Evolutionary conservation across 2,113 vertebrate genomes (phyloP).

Genomic region (Chionis minor): DNA sequence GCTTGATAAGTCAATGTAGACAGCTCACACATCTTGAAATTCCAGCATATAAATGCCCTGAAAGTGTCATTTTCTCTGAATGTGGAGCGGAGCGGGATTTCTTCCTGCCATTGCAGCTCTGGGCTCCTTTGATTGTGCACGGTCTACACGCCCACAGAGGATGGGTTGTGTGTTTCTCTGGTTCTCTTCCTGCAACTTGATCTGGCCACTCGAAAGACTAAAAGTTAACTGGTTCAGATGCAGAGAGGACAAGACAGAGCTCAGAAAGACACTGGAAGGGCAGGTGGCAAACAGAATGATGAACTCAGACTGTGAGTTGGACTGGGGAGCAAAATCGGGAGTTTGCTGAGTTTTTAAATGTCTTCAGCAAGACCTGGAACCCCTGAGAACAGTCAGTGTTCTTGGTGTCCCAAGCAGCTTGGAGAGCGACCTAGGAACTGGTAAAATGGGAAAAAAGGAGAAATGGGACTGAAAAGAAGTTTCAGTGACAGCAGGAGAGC

Average conservation of each 20-base stretch:
- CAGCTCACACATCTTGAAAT: slow-evolving; percentile 17
- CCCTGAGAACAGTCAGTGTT: background rate
- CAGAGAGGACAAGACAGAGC: background rate
- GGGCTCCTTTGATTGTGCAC: background rate
- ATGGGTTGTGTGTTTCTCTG: background rate
- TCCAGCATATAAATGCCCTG: slow-evolving; percentile 21
- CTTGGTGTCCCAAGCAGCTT: background rate
- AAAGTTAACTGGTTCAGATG: background rate
- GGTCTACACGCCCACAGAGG: background rate
- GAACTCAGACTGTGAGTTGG: background rate
- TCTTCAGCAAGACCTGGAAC: background rate
- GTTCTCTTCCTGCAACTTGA: background rate
- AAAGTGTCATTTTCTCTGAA: slow-evolving; percentile 31
- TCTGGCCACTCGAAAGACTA: background rate
- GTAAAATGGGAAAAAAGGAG: background rate
- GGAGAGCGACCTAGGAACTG: background rate
- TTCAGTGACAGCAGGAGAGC: background rate
- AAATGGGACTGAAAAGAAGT: background rate
- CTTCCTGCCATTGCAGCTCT: slow-evolving; percentile 3
- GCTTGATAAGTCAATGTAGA: slow-evolving; percentile 31
- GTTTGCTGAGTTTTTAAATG: background rate
- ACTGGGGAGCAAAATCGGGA: background rate
- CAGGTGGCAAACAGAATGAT: background rate
- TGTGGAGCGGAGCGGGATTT: background rate
- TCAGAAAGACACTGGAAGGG: background rate